Base-by-base conservation (phyloP, 2,888 invertebrate species). In the Habrosyne pyritoides region DNA sequence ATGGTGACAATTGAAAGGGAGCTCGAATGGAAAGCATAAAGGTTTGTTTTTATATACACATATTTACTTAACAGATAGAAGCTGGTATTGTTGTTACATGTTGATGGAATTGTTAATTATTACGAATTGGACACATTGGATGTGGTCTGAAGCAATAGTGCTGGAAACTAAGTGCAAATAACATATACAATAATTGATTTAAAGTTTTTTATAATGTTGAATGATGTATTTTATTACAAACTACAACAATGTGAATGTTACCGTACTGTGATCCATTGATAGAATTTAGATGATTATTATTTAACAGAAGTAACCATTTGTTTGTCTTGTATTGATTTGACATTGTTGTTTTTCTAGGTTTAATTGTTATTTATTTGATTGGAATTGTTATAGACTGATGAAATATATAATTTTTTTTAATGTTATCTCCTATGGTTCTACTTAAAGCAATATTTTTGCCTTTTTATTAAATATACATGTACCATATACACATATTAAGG, bases 211-310 rank as follows among this genome's bases (percentile, higher is more conserved):
- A 14, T 36, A 14, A 1, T 36, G 14, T 0, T 33, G 33, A 33
- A 42, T 18, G 8, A 42, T 42, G 42, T 4, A 42, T 42, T 42
- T 42, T 1, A 18, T n/a, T 42, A 18, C 8, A 42, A 18, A 22
- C 6, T 48, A 48, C n/a, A 24, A 48, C 22, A 12, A 24, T 48
- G 12, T 12, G 18, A 12, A 48, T 48, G 48, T 22, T 48, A 24
- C 24, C 24, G 48, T 48, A 22, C 21, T 48, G 48, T 48, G 24
- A 48, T 42, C 42, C 42, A 42, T 42, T 42, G n/a, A 14, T 42
- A 42, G 18, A 18, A 18, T 18, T 42, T 42, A 42, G 18, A 24
- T 5, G 3, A 42, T 18, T 42, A n/a, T 18, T 18, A 18, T 42
- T 14, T 3, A 12, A 36, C 14, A 36, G 33, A 33, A 33, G 18